Base-by-base conservation (phyloP, 1,140 invertebrate species). In the Heliconius hewitsoni region DNA sequence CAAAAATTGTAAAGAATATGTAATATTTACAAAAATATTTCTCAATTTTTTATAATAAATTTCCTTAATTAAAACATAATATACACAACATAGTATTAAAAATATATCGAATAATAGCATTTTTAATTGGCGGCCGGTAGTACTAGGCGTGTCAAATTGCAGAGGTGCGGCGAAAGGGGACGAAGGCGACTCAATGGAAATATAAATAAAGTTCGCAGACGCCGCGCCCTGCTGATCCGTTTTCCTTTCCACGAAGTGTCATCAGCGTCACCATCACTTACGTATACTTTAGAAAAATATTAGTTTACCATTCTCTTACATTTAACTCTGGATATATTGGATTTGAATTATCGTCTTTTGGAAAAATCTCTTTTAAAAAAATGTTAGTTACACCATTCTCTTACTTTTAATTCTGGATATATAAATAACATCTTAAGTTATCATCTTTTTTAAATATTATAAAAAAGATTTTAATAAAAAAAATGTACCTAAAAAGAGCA, bases 131-230 rank as follows among this genome's bases (percentile, higher is more conserved):
- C 60, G 13, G 23, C 3, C 60, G 27, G 60, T 30, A 30, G 60
- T 66, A 66, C 60, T 52, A 81, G 74, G 74, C 81, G 84, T 82
- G 81, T 86, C 84, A 75, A 77, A 79, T 87, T 85, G 82, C 85
- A 83, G 57, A 76, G 81, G 72, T 74, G 79, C 73, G 80, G 76
- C 71, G 73, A 72, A 77, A 34, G 76, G 77, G 79, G 71, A 37
- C 57, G 42, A 73, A 73, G 73, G 82, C 81, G 79, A 74, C 84
- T 90, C 86, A 91, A 90, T 91, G 87, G 86, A 90, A 86, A 87
- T 90, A 87, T 87, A 87, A 88, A 89, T 87, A 89, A 85, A 86
- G 79, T 79, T 79, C 46, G 76, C 83, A 91, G 86, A 87, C 88
- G 82, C 75, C 83, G 83, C 83, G 86, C 84, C 87, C 87, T 87